Evolutionary conservation across 2,888 invertebrate genomes (phyloP), one percentile per base, ranked within the genome.

Genomic region (Nephrocerus scutellatus): DNA sequence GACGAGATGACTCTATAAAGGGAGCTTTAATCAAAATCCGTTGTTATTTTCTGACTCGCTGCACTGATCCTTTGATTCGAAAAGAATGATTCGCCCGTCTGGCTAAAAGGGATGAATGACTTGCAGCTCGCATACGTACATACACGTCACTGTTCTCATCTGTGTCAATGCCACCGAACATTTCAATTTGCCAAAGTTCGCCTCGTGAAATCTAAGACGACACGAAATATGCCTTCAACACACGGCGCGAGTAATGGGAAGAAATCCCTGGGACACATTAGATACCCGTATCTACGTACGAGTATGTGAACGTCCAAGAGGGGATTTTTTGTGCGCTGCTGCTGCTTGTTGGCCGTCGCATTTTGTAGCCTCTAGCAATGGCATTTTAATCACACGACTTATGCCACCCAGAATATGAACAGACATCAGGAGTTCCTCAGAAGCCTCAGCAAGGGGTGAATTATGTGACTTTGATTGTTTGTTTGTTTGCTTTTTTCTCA

Each of bases 41-140:
- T 68, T 72, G 73, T 74, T 71, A 73, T 74, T 74, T 74, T 74
- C 74, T 74, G 66, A 70, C 66, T 71, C 71, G 72, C 66, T 74
- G 72, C 73, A 71, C 73, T 71, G 71, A 73, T 72, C 71, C 70
- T 62, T 62, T 62, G 62, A 62, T 62, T 61, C 61, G 62, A 51
- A 52, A 8, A 5, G 13, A 7, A 24, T 6, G 12, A 23, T n/a
- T n/a, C n/a, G 14, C 5, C n/a, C 13, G 7, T 24, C 5, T 12
- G 13, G 13, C n/a, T 12, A 24, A 26, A 26, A 14, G 15, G 9
- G 15, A 26, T 4, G 15, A 5, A 25, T 12, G 5, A 25, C 6
- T 14, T 14, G 14, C 4, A 26, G 9, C 14, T 12, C 16, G n/a
- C n/a, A n/a, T n/a, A n/a, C n/a, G n/a, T n/a, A n/a, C n/a, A n/a